Conservation (phyloP, 2,797 vertebrate genomes). For the Brachyalestes nurse region DNA sequence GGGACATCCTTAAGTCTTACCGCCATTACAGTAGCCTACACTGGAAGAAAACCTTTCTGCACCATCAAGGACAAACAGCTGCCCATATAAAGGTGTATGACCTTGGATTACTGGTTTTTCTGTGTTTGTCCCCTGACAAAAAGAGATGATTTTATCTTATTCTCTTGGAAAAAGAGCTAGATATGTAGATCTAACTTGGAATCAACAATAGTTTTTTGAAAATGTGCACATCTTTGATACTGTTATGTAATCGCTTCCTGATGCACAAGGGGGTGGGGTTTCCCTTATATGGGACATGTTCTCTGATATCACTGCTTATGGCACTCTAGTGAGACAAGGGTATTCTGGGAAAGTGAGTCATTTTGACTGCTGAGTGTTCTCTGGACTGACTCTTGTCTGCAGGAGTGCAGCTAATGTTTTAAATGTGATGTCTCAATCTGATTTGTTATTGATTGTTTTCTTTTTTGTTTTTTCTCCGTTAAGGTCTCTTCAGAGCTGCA, state of each 20-base stretch:
- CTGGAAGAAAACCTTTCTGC: neutral
- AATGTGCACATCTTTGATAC: neutral
- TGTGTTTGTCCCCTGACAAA: neutral
- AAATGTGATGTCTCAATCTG: neutral
- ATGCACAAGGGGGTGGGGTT: neutral
- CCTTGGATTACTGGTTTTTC: neutral
- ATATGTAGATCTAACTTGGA: neutral
- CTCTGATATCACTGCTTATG: neutral
- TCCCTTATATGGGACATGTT: conserved; percentile 18
- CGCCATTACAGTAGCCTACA: conserved; percentile 55
- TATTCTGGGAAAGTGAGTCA: conserved; percentile 4
- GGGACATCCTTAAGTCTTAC: conserved; percentile 59
- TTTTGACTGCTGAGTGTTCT: neutral
- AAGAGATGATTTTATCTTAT: neutral
- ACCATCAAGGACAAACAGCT: no score
- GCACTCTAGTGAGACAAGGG: neutral
- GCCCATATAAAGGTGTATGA: neutral
- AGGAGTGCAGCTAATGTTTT: neutral
- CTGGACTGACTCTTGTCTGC: neutral
- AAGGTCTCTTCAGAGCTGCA: conserved; percentile 96
- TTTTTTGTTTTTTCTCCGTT: conserved; percentile 14
- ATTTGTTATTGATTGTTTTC: neutral
- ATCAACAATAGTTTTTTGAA: neutral
- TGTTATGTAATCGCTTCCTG: neutral
- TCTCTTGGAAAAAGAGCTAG: neutral